Evolutionary conservation across 2,797 vertebrate species (phyloP), one percentile per base, ranked within the genome.

Genomic region (Acropternis orthonyx): DNA sequence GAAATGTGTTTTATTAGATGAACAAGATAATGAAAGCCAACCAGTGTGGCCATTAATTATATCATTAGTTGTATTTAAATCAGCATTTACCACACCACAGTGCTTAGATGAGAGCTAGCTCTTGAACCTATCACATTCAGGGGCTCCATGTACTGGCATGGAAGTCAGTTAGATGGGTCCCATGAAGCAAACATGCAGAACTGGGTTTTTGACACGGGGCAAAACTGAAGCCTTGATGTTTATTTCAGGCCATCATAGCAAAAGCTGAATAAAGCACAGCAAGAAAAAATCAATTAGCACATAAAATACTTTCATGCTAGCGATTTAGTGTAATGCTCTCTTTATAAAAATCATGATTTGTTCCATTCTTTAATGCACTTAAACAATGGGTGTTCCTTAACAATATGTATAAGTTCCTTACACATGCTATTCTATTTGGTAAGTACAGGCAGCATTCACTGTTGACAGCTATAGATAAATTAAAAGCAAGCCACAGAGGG

Each of bases 371-470:
- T 78, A 76, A 76, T 30, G 36, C 9, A 8, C 72, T 84, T 55
- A 75, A 92, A 85, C 87, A 79, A 81, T 93, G 88, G 55, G 36
- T 93, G 77, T 76, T 95, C 88, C 90, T 86, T 90, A 90, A 78
- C 51, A 69, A 78, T 54, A 54, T 54, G 52, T 20, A 12, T 54
- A 32, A 32, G 30, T 32, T 51, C 52, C 80, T 86, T 66, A 75
- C 62, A 73, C 58, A 80, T 1, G 30, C 26, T 86, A 28, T 88
- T 93, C 73, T 76, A 39, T 39, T 69, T 75, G 52, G 56, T 89
- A 72, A 88, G 58, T 14, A 48, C 34, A 81, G 71, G 63, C 90
- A 92, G 28, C 80, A 26, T 56, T 95, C 23, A 10, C 41, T 90
- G 69, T 36, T 74, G 69, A 68, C 73, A 86, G 90, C 62, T 84